Base-by-base conservation (phyloP, 2,888 invertebrate genomes). In the Argyresthia albistria region DNA sequence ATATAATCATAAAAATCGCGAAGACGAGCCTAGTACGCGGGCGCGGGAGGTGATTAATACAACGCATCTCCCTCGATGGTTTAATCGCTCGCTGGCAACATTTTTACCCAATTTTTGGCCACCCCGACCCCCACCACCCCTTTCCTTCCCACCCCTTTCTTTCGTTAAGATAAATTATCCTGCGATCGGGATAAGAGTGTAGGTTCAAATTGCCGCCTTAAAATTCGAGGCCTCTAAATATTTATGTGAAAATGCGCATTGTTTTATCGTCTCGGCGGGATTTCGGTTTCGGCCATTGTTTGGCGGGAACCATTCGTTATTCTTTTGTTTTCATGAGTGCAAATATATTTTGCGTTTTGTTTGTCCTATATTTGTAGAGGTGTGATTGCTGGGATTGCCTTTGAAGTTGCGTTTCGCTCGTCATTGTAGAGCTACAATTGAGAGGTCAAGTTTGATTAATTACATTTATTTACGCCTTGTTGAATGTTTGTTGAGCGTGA, bases 121-220 rank as follows among this genome's bases (percentile, higher is more conserved):
- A 65, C 66, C 63, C 57, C 63, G 59, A 59, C 60, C 63, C 61
- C 69, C 69, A 66, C 67, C 62, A 59, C 56, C 56, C 59, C 62
- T 64, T 65, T 63, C 55, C 62, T 65, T 58, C 75, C 83, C 84
- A 86, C 84, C 86, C 86, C 83, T 86, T 86, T 86, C 84, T 86
- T 87, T 87, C 86, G 80, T 84, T 83, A 84, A 87, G 87, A 87
- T 87, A 86, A 87, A 87, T 87, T 86, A 87, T 86, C 82, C 82
- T 70, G 69, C 77, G 86, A 86, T 87, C 86, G 81, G 86, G 82
- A 86, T 83, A 83, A 84, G 83, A 87, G 86, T 84, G 83, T 84
- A 82, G 82, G 82, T 84, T 84, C 83, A 82, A 87, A 87, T 86
- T 84, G 84, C 84, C 73, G 83, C 80, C 82, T 84, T 86, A 84